phyloP scores from a whole-genome alignment of 2,888 invertebrate genomes.

The Torymus tubicola region DNA sequence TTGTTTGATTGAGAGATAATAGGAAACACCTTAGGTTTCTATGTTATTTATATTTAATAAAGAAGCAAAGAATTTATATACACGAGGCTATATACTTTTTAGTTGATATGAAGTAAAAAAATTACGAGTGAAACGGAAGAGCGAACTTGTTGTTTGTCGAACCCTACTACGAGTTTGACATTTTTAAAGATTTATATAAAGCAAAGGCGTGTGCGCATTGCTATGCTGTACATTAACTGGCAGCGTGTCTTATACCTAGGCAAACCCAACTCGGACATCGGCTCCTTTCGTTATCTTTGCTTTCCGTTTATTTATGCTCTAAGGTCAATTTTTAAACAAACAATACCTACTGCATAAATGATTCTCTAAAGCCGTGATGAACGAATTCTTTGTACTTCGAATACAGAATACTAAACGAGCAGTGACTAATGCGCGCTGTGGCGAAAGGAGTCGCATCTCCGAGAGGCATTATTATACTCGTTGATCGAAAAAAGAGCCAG shows the following conservation, averaged over 20 bases:
- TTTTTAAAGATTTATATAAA: slow-evolving; percentile 57
- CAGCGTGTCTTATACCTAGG: slow-evolving; percentile 36
- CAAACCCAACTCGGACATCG: slow-evolving; percentile 35
- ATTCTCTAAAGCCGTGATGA: too few relatives aligned
- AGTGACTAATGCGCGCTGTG: slow-evolving; percentile 8
- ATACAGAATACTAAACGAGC: slow-evolving; percentile 16
- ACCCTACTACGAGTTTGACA: slow-evolving; percentile 48
- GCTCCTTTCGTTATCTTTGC: slow-evolving; percentile 35
- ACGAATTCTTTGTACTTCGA: neutral
- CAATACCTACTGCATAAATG: neutral
- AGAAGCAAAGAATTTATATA: slow-evolving; percentile 52
- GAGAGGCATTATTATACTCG: slow-evolving; percentile 47
- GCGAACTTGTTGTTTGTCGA: slow-evolving; percentile 55
- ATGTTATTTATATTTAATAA: slow-evolving; percentile 54
- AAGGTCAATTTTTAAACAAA: slow-evolving; percentile 18
- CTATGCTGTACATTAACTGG: slow-evolving; percentile 36
- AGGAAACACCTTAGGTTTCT: slow-evolving; percentile 54
- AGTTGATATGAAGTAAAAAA: slow-evolving; percentile 43
- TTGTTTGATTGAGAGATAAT: slow-evolving; percentile 45
- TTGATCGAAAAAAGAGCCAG: slow-evolving; percentile 44
- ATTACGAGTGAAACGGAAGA: slow-evolving; percentile 27
- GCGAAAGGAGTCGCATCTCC: slow-evolving; percentile 42
- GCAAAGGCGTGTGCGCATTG: slow-evolving; percentile 39
- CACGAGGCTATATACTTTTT: slow-evolving; percentile 55
- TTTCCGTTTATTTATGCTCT: slow-evolving; percentile 19